Conservation (phyloP, 1,140 invertebrate genomes). For the Plutomurus gul region DNA sequence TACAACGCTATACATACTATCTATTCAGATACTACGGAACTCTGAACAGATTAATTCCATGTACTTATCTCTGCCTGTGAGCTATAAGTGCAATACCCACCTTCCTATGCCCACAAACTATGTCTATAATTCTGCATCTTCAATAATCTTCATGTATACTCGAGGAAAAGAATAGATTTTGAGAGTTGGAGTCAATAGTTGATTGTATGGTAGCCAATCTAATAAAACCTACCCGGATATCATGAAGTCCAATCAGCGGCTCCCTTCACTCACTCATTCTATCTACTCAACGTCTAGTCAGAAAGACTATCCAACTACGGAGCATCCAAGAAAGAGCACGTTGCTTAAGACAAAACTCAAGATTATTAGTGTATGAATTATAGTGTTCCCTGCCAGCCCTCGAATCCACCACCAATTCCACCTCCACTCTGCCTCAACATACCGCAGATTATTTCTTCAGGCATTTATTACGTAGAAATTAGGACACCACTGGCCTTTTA, state of each 20-base stretch:
- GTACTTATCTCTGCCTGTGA: neutral
- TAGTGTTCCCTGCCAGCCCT: neutral
- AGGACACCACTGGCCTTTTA: too few relatives aligned
- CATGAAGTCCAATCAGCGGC: constrained; percentile 44
- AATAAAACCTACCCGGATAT: constrained; percentile 46
- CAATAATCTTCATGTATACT: neutral
- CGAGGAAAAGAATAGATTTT: neutral
- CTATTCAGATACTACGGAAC: too few relatives aligned
- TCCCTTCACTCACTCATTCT: constrained; percentile 17
- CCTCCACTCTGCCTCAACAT: neutral
- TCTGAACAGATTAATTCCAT: neutral
- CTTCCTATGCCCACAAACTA: too few relatives aligned
- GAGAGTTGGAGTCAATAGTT: neutral
- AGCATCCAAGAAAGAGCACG: neutral
- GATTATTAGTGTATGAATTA: neutral
- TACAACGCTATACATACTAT: too few relatives aligned
- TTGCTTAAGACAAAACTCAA: neutral
- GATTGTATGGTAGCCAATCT: constrained; percentile 40
- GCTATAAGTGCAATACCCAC: neutral
- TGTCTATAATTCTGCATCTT: neutral
- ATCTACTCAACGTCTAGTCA: constrained; percentile 10
- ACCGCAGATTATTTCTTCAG: neutral
- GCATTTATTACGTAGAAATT: too few relatives aligned
- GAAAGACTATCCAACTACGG: neutral
- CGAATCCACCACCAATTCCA: too few relatives aligned